Base-by-base conservation (phyloP, 1,140 invertebrate species). In the Zaprionus nigranus region DNA sequence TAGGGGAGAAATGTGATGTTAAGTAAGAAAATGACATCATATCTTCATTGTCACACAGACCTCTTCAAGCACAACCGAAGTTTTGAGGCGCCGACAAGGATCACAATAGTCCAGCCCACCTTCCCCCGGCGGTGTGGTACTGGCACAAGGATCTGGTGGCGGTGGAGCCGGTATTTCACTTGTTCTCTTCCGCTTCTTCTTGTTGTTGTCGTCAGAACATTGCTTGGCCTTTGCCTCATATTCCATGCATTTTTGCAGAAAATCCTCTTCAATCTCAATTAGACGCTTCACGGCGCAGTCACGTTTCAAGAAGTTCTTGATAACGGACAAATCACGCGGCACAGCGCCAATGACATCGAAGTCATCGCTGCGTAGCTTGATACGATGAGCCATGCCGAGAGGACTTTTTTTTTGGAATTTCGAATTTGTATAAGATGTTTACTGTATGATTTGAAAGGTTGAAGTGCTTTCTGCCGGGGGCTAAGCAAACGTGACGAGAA, bases 311-410 rank as follows among this genome's bases (percentile, higher is more conserved):
- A 90, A 90, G 43, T 90, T 90, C 59, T 90, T 90, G 2, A 90
- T 90, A 24, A 90, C 73, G 9, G 86, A 86, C 1, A 90, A 56
- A 46, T 90, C 81, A 22, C 85, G 85, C 5, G 85, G 85, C 1
- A 90, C 85, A 17, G 85, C 85, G 17, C 86, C 85, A 28, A 90
- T 75, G 22, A 90, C 86, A 60, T 90, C 85, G 36, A 58, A 85
- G 68, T 90, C 81, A 57, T 90, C 85, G 43, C 54, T 56, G 15
- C 85, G 85, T 15, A 66, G 62, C 26, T 80, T 66, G 4, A 90
- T 13, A 7, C 82, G 81, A 49, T 90, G 79, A 36, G 81, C 76
- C 85, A 88, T 88, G 49, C 22, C 49, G 54, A 13, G 26, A 9
- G 61, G 59, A 43, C 70, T 75, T 75, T 63, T 79, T 75, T 63